phyloP scores from a whole-genome alignment of 2,113 vertebrate species.

The Halichoerus grypus region DNA sequence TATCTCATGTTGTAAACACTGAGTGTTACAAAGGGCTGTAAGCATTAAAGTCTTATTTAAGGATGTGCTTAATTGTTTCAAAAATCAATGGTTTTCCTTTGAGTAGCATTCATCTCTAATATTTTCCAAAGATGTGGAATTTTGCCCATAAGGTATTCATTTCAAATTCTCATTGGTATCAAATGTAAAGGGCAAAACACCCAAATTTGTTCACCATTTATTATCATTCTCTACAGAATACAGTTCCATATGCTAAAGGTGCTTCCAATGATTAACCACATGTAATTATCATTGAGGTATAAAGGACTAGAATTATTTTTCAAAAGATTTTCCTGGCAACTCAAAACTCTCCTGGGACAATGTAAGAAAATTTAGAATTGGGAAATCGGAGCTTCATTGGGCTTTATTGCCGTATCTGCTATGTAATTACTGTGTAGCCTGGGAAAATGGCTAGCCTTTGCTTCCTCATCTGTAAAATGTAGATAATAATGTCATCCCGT shows the following conservation, averaged over 20 bases:
- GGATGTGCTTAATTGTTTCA: neutral
- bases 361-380: slow-evolving; percentile 10
- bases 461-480: slow-evolving; percentile 44
- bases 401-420: neutral
- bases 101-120: neutral
- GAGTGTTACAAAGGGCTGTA: neutral
- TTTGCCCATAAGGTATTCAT: neutral
- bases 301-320: slow-evolving; percentile 30
- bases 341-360: slow-evolving; percentile 49
- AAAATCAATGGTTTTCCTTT: slow-evolving; percentile 31
- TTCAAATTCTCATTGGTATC: neutral
- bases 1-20: slow-evolving; percentile 39
- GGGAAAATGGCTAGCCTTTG: neutral
- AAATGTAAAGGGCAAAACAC: neutral
- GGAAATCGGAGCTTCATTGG: neutral
- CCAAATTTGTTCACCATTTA: neutral
- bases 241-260: neutral
- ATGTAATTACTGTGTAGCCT: neutral
- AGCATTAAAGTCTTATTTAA: slow-evolving; percentile 43
- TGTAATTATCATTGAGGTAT: neutral
- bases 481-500: neutral
- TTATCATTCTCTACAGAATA: neutral
- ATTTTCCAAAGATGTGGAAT: slow-evolving; percentile 41
- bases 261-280: slow-evolving; percentile 23
- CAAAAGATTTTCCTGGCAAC: slow-evolving; percentile 10